Percentiles rank a stretch among this genome's conserved stretches.
Evolutionary conservation across 2,888 invertebrate species (phyloP).

Genomic region (Dione vanillae): DNA sequence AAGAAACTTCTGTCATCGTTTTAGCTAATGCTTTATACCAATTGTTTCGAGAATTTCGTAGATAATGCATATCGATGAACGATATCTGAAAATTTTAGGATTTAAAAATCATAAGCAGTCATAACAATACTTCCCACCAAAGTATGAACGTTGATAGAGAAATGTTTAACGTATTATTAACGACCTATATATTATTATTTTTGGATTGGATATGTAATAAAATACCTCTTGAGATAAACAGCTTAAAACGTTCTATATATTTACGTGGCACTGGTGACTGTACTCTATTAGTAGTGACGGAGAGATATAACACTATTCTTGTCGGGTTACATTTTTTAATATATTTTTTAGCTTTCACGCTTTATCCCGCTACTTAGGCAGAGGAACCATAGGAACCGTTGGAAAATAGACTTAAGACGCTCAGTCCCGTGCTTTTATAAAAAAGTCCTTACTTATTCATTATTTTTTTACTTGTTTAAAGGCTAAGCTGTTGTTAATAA

Average conservation of each 20-base stretch:
- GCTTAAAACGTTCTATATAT: background rate
- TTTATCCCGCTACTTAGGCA: no score
- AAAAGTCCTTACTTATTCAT: no score
- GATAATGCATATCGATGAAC: constrained; percentile 8
- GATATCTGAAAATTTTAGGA: constrained; percentile 1
- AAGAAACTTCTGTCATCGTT: background rate
- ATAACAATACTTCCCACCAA: constrained; percentile 11
- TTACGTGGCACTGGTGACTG: background rate
- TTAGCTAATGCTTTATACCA: constrained; percentile 3
- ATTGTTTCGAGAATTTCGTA: constrained; percentile 1
- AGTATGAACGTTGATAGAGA: constrained; percentile 4
- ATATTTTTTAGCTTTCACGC: no score
- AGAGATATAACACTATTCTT: no score
- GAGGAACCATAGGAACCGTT: no score
- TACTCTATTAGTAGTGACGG: background rate
- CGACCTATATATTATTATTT: background rate
- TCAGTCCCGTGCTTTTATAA: no score
- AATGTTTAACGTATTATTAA: constrained; percentile 13
- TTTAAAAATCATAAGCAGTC: constrained; percentile 3
- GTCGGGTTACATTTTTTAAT: no score
- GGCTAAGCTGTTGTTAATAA: no score
- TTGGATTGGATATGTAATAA: background rate
- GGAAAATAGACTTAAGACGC: no score
- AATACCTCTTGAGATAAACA: background rate
- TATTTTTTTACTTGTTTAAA: no score